phyloP scores from a whole-genome alignment of 2,113 vertebrate species.

The Dromaius novaehollandiae region DNA sequence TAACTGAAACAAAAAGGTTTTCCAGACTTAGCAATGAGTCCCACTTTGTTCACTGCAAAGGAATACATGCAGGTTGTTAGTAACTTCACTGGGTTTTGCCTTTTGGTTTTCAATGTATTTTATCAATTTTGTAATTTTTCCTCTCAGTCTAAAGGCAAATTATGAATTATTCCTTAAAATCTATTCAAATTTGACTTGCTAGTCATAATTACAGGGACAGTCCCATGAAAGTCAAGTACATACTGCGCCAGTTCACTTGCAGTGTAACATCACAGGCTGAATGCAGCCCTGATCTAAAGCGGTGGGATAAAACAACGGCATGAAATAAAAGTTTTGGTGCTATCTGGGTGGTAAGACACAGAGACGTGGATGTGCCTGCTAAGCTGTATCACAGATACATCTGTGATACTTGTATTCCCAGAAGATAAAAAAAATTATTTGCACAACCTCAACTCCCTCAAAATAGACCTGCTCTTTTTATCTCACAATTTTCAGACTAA shows the following conservation, averaged over 20 bases:
- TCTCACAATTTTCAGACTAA: neutral
- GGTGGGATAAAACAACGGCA: neutral
- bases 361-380: accelerated
- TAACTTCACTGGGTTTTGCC: accelerated
- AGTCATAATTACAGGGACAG: neutral
- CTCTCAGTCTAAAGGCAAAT: neutral
- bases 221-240: neutral
- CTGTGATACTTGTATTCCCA: neutral
- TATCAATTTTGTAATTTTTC: neutral
- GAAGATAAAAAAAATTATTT: neutral
- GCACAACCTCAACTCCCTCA: neutral
- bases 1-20: neutral
- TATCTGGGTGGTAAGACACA: neutral
- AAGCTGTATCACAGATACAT: neutral
- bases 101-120: accelerated
- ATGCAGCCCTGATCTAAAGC: neutral
- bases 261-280: neutral
- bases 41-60: neutral
- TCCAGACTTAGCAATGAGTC: neutral
- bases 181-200: neutral
- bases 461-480: neutral
- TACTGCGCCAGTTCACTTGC: neutral
- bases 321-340: neutral
- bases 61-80: neutral
- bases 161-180: neutral